Base-by-base conservation (phyloP, 2,797 vertebrate genomes). In the Merluccius polli region DNA sequence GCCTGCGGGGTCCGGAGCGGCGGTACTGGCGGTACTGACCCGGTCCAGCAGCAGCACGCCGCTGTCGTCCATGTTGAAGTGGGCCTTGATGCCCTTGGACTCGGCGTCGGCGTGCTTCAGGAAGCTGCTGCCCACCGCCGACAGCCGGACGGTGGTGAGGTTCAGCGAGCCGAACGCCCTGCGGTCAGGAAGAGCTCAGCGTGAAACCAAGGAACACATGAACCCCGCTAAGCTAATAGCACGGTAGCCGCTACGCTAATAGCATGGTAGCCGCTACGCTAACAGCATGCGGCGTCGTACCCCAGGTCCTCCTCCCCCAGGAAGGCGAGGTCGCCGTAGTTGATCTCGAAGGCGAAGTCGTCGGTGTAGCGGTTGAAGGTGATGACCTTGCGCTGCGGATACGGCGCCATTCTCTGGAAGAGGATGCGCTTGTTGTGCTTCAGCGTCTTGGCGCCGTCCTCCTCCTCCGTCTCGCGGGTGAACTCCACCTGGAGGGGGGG, bases 31-130 rank as follows among this genome's bases (percentile, higher is more conserved):
- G n/a, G n/a, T n/a, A 89, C 95, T 93, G 74, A 98, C 98, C 88
- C 95, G 92, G 77, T 98, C 96, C 41, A 99, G 93, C 74, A 93
- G 87, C 0, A 99, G 94, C 12, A 99, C 91, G 0, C 97, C 98
- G 0, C 98, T 99, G 87, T 99, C 98, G 11, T 99, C 97, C 97
- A 99, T 96, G 88, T 98, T 98, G 91, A 99, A 99, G 87, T 99
- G 97, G 16, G 97, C 98, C 91, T 99, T 99, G 87, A 99, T 99
- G 83, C 98, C 98, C 90, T 97, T 99, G 0, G 97, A 97, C 84
- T 99, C 98, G 0, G 96, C 95, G 18, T 97, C 95, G 0, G 81
- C 33, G 31, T 98, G 94, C 80, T 96, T 98, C 91, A 91, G 93
- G 81, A 99, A 99, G 88, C 97, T 96, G 71, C 93, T 93, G 7